Base-by-base conservation (phyloP, 2,888 invertebrate genomes). In the Mechanitis mazaeus region DNA sequence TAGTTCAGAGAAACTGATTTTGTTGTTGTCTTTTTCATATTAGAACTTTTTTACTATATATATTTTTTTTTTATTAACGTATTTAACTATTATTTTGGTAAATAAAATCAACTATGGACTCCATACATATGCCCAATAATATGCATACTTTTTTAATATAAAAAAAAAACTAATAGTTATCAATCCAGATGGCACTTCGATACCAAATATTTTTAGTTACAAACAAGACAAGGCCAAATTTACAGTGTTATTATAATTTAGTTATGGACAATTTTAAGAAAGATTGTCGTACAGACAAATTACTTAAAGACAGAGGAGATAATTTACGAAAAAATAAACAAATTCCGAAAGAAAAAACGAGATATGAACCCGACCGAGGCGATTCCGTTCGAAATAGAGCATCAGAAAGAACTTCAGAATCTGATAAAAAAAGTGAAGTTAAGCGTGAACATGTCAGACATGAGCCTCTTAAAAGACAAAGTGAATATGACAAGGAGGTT, bases 331-430 rank as follows among this genome's bases (percentile, higher is more conserved):
- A 72, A 47, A 47, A 11, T 33, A 57, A 50, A 35, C 55, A 61
- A 60, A 7, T n/a, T 50, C 20, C 46, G 42, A 56, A 54, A 38
- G 46, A 56, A 45, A 20, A 38, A 33, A 33, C 60, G 2, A 59
- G 64, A 56, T 33, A 68, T 45, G 60, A 69, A 7, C 64, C 69
- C 0, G 79, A 77, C 7, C 63, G 75, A 3, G 79, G 77, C 0
- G 80, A 80, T 55, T 61, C 64, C 33, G 61, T 33, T 42, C 5
- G 45, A 69, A 68, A 55, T 7, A 50, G 1, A 5, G 45, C 28
- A 58, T 9, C 35, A 62, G 55, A 28, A 35, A 58, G 9, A 60
- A 58, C 9, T 11, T 0, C 3, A 65, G 50, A 42, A 12, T 45
- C 50, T 6, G 50, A 31, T 6, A 50, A 50, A 50, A 28, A 11